Evolutionary conservation across 2,888 invertebrate species (phyloP).

Genomic region (Corbicula japonica): DNA sequence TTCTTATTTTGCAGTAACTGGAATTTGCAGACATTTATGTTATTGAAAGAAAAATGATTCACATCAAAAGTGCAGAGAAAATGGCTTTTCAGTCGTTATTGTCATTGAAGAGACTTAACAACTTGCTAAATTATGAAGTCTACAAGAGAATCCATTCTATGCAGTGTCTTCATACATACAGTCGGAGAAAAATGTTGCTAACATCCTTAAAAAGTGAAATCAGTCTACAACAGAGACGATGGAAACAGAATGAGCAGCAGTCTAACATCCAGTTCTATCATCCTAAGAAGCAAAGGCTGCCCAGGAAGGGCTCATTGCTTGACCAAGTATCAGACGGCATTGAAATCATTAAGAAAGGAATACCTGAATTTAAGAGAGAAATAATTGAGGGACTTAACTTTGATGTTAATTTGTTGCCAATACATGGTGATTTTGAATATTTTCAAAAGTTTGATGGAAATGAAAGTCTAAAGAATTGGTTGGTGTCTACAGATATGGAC

Average conservation of each 20-base stretch:
- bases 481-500: constrained; percentile 93
- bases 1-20: too few species aligned
- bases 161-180: not conserved
- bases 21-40: too few species aligned
- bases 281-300: not conserved
- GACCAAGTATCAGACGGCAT: constrained; percentile 37
- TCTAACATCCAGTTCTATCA: not conserved
- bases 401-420: constrained; percentile 88
- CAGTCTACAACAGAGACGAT: not conserved
- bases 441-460: constrained; percentile 91
- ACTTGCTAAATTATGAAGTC: too few species aligned
- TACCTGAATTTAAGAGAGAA: constrained; percentile 88
- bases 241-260: not conserved
- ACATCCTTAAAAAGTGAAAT: not conserved
- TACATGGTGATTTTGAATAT: constrained; percentile 91
- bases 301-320: not conserved
- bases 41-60: too few species aligned
- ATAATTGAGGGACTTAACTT: constrained; percentile 89
- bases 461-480: constrained; percentile 89
- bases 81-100: too few species aligned
- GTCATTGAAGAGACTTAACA: too few species aligned
- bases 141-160: too few species aligned
- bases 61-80: too few species aligned
- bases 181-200: not conserved
- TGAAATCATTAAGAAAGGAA: constrained; percentile 38